These are phyloP conservation scores for Ophthalmolycus amberensis DNA, from an alignment of 2,113 vertebrate genomes.

Conservation along the genomic window DNA sequence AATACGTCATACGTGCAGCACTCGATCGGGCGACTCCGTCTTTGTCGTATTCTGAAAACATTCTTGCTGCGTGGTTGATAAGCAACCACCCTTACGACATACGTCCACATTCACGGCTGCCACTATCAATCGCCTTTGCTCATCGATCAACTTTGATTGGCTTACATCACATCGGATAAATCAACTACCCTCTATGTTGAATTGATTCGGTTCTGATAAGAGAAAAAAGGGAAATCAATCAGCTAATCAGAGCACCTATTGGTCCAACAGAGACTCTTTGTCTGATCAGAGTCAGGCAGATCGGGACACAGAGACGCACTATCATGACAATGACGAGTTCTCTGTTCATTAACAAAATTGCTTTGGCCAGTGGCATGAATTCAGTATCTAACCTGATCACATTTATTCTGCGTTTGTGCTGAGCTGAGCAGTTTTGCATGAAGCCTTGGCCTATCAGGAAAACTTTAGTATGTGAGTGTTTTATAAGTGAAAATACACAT, in stretches of 20 bases:
- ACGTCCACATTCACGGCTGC: slow-evolving; percentile 20
- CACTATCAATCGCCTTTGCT: slow-evolving; percentile 16
- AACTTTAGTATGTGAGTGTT: not conserved
- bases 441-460: not conserved
- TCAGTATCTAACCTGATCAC: slow-evolving; percentile 42
- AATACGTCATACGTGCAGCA: not conserved
- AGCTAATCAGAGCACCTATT: slow-evolving; percentile 60
- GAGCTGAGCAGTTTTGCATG: slow-evolving; percentile 34
- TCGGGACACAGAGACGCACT: slow-evolving; percentile 22
- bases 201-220: slow-evolving; percentile 69
- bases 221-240: slow-evolving; percentile 63
- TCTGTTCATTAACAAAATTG: slow-evolving; percentile 60
- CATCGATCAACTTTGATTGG: slow-evolving; percentile 64
- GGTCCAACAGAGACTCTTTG: slow-evolving; percentile 39
- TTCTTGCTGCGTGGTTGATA: not conserved
- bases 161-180: slow-evolving; percentile 61
- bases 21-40: not conserved
- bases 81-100: slow-evolving; percentile 4
- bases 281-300: slow-evolving; percentile 52
- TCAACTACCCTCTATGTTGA: slow-evolving; percentile 51
- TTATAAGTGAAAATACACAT: not conserved
- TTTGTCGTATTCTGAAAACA: not conserved
- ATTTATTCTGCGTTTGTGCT: slow-evolving; percentile 38
- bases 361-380: slow-evolving; percentile 25
- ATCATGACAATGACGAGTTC: slow-evolving; percentile 46